A percentile compares a stretch with the other conserved stretches of the same genome.
phyloP scores from a whole-genome alignment of 2,113 vertebrate species.

The Callorhinus ursinus region DNA sequence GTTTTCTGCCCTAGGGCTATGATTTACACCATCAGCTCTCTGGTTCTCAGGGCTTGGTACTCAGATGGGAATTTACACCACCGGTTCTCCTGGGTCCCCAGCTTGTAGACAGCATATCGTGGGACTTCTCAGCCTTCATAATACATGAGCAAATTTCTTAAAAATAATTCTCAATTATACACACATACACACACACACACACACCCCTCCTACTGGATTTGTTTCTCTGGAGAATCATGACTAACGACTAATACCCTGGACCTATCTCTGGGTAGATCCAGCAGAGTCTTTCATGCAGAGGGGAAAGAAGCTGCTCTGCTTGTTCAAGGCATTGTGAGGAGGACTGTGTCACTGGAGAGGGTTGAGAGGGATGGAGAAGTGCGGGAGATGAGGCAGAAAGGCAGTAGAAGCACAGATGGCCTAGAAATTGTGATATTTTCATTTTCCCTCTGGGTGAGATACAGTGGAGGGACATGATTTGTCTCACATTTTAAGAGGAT shows the following conservation, averaged over 20 bases:
- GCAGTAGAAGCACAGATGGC: neutral
- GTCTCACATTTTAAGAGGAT: neutral
- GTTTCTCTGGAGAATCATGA: neutral
- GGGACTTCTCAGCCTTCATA: neutral
- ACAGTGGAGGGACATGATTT: neutral
- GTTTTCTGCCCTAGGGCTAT: too few relatives aligned
- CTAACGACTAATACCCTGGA: neutral
- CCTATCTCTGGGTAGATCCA: neutral
- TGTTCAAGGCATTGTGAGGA: neutral
- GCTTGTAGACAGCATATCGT: neutral
- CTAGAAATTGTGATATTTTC: neutral
- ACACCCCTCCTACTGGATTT: neutral
- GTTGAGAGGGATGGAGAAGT: neutral
- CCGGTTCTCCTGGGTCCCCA: neutral
- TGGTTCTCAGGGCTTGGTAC: neutral
- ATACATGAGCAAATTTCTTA: neutral
- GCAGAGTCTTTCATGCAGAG: neutral
- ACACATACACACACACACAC: neutral
- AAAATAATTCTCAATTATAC: neutral
- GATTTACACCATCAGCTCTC: neutral
- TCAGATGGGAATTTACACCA: neutral
- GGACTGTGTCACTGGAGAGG: neutral
- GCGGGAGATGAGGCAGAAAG: neutral
- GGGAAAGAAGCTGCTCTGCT: neutral
- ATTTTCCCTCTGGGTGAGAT: neutral